Conservation (phyloP, 1,140 invertebrate species). For the Brachionus paranguensis region DNA sequence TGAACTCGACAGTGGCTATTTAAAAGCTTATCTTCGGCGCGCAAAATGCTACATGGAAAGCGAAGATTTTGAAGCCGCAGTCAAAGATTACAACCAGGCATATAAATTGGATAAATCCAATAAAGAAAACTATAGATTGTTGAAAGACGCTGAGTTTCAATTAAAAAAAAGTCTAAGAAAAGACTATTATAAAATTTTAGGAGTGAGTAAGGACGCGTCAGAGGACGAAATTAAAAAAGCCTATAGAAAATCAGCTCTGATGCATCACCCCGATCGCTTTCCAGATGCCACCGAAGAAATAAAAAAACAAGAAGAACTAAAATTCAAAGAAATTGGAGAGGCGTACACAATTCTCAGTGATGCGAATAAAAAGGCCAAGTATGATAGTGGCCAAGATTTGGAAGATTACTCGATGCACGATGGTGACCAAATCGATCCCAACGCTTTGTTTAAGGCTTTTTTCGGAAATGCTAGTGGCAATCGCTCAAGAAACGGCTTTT, state of each 20-base stretch:
- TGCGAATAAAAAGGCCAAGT: conserved; percentile 50
- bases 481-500: neutral
- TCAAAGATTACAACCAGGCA: conserved; percentile 80
- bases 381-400: conserved; percentile 53
- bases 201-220: conserved; percentile 9
- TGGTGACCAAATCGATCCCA: conserved; percentile 64
- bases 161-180: conserved; percentile 72
- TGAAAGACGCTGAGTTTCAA: conserved; percentile 78
- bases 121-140: conserved; percentile 54
- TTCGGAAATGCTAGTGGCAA: conserved; percentile 58
- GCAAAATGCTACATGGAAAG: conserved; percentile 77
- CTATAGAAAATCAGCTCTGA: conserved; percentile 61
- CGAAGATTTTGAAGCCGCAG: conserved; percentile 78
- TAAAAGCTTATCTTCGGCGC: conserved; percentile 78
- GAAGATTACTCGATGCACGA: conserved; percentile 45
- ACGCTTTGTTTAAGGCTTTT: conserved; percentile 71
- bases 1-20: conserved; percentile 75
- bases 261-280: conserved; percentile 93
- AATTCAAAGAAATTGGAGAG: conserved; percentile 56
- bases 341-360: conserved; percentile 54
- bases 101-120: conserved; percentile 74
- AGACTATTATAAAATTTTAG: conserved; percentile 90
- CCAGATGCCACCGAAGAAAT: conserved; percentile 79
- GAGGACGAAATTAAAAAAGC: conserved; percentile 40
- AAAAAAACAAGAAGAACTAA: conserved; percentile 78